These are phyloP conservation scores for Vanacampus margaritifer DNA, from an alignment of 2,113 vertebrate genomes.

Conservation along the genomic window DNA sequence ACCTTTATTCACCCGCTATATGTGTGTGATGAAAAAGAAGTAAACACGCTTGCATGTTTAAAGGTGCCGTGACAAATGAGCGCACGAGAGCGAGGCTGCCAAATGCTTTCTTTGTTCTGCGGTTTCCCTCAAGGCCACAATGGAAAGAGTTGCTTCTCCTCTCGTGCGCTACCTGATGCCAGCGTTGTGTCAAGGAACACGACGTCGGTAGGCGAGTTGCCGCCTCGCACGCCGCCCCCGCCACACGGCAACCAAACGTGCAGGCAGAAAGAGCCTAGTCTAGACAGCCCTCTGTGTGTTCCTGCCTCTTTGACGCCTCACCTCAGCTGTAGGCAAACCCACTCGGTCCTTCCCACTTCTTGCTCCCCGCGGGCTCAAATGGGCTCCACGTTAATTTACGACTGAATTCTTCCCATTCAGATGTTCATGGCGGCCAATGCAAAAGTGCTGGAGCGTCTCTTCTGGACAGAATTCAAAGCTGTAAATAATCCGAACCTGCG, in stretches of 20 bases:
- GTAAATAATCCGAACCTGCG: slow-evolving; percentile 22
- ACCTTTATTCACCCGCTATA: slow-evolving; percentile 6
- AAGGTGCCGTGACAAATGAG: slow-evolving; percentile 46
- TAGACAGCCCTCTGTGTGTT: slow-evolving; percentile 62
- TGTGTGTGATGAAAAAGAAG: slow-evolving; percentile 21
- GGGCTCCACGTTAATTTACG: neutral
- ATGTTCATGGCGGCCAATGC: neutral
- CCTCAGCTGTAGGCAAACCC: slow-evolving; percentile 61
- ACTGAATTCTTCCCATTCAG: neutral
- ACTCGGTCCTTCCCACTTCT: slow-evolving; percentile 29
- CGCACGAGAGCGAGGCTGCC: slow-evolving; percentile 30
- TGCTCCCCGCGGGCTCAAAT: slow-evolving; percentile 24
- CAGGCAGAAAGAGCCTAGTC: slow-evolving; percentile 63
- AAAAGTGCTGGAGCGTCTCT: neutral
- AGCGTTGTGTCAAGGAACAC: slow-evolving; percentile 55
- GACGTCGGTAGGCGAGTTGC: slow-evolving; percentile 36
- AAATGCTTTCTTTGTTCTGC: slow-evolving; percentile 57
- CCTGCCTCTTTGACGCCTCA: slow-evolving; percentile 53
- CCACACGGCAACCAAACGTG: slow-evolving; percentile 60
- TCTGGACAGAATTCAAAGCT: slow-evolving; percentile 4
- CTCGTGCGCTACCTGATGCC: slow-evolving; percentile 56
- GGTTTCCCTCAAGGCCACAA: slow-evolving; percentile 50
- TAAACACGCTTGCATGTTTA: slow-evolving; percentile 42
- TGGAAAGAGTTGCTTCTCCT: slow-evolving; percentile 55
- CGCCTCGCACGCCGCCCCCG: slow-evolving; percentile 20